Conservation (phyloP, 1,140 invertebrate genomes). For the Hylyphantes graminicola region DNA sequence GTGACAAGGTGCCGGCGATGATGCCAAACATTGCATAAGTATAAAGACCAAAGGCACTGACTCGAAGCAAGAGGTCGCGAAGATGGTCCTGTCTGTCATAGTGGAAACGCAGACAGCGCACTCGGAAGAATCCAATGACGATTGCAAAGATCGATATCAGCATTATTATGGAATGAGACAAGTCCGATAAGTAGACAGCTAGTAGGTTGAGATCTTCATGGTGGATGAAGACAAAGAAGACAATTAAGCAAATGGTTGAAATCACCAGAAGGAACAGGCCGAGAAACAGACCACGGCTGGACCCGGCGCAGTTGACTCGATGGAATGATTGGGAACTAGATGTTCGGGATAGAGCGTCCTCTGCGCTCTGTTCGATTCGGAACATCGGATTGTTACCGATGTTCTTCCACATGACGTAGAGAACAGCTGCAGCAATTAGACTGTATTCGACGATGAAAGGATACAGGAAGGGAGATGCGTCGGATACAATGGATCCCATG, state of each 20-base stretch:
- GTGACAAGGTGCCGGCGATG: constrained; percentile 83
- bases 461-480: constrained; percentile 91
- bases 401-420: constrained; percentile 97
- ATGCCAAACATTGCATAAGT: constrained; percentile 92
- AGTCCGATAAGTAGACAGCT: constrained; percentile 90
- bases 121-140: constrained; percentile 86
- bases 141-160: constrained; percentile 88
- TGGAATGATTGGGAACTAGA: constrained; percentile 55
- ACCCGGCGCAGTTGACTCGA: constrained; percentile 81
- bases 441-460: constrained; percentile 98
- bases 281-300: constrained; percentile 89
- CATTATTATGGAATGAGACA: constrained; percentile 90
- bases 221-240: constrained; percentile 92
- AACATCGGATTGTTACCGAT: constrained; percentile 70
- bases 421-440: constrained; percentile 93
- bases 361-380: constrained; percentile 46
- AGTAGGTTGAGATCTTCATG: constrained; percentile 68
- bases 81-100: constrained; percentile 68
- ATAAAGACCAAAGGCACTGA: constrained; percentile 92
- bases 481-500: constrained; percentile 77
- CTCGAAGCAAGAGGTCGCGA: constrained; percentile 89
- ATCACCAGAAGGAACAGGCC: constrained; percentile 87
- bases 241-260: constrained; percentile 89
- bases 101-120: constrained; percentile 77
- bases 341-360: constrained; percentile 50